Conservation (phyloP, 1,140 invertebrate species). For the Odontomachus brunneus region DNA sequence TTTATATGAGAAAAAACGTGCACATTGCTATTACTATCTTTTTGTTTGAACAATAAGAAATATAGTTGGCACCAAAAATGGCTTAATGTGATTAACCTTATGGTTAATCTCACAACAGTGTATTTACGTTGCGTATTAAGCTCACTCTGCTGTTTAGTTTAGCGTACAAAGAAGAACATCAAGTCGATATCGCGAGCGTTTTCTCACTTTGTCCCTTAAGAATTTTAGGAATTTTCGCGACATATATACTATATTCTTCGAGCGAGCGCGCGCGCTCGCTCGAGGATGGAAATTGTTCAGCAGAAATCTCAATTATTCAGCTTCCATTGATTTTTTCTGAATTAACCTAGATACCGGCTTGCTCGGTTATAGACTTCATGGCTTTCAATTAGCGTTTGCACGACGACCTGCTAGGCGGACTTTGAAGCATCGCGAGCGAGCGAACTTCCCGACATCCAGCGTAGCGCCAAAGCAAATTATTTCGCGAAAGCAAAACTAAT, state of each 20-base stretch:
- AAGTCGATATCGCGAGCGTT: neutral
- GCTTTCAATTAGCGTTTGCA: conserved; percentile 10
- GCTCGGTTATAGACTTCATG: neutral
- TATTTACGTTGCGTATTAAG: too few relatives aligned
- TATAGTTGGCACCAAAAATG: too few relatives aligned
- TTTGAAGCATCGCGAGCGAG: conserved; percentile 22
- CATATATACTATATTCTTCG: too few relatives aligned
- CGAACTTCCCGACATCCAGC: conserved; percentile 32
- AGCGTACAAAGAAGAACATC: neutral
- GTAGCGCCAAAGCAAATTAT: conserved; percentile 39
- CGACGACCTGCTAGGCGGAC: conserved; percentile 5
- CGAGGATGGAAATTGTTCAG: neutral
- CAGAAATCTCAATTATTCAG: neutral
- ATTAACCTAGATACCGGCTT: neutral
- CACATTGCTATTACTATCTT: too few relatives aligned
- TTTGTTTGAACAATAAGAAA: too few relatives aligned
- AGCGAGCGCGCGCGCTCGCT: too few relatives aligned
- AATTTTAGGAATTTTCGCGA: neutral
- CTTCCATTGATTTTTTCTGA: neutral
- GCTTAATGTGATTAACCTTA: too few relatives aligned
- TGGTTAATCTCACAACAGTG: too few relatives aligned
- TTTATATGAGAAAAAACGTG: too few relatives aligned
- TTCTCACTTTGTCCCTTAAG: neutral
- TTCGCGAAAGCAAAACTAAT: conserved; percentile 47
- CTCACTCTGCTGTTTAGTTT: too few relatives aligned